A percentile compares a stretch with the other conserved stretches of the same genome.
Evolutionary conservation across 2,888 invertebrate species (phyloP).

Genomic region (Rhaphigaster nebulosa): DNA sequence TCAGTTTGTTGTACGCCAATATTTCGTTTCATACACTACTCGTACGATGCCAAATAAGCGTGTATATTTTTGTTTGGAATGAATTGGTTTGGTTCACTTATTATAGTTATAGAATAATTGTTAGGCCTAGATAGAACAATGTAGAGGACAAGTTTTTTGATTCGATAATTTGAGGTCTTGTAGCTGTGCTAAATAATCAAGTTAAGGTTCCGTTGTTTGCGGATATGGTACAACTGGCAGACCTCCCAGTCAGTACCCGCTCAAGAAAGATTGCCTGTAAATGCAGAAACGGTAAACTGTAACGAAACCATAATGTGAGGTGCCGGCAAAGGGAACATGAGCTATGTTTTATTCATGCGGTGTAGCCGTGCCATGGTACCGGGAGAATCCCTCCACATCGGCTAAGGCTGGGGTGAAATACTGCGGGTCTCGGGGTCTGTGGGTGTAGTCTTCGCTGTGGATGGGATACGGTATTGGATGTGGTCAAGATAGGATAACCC

Average conservation of each 20-base stretch:
- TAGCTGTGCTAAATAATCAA: not conserved
- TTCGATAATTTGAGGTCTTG: not conserved
- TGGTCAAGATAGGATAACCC: not conserved
- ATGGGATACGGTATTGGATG: not conserved
- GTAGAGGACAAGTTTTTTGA: not conserved
- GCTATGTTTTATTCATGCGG: constrained; percentile 40
- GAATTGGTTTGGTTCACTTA: too few species aligned
- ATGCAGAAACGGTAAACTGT: constrained; percentile 41
- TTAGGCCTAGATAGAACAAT: too few species aligned
- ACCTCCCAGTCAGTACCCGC: constrained; percentile 23
- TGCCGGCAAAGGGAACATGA: constrained; percentile 40
- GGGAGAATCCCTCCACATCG: constrained; percentile 21
- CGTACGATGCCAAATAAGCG: too few species aligned
- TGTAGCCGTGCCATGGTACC: not conserved
- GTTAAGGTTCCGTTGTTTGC: not conserved
- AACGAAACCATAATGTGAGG: constrained; percentile 47
- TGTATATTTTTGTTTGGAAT: too few species aligned
- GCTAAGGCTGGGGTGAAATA: constrained; percentile 11
- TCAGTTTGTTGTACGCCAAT: too few species aligned
- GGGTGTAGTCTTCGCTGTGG: not conserved
- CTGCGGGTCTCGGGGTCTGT: not conserved
- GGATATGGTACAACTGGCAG: constrained; percentile 28
- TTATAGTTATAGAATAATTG: too few species aligned
- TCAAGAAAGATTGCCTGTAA: constrained; percentile 33
- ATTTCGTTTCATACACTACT: too few species aligned